Base-by-base conservation (phyloP, 2,797 vertebrate species). In the Sus cebifrons region DNA sequence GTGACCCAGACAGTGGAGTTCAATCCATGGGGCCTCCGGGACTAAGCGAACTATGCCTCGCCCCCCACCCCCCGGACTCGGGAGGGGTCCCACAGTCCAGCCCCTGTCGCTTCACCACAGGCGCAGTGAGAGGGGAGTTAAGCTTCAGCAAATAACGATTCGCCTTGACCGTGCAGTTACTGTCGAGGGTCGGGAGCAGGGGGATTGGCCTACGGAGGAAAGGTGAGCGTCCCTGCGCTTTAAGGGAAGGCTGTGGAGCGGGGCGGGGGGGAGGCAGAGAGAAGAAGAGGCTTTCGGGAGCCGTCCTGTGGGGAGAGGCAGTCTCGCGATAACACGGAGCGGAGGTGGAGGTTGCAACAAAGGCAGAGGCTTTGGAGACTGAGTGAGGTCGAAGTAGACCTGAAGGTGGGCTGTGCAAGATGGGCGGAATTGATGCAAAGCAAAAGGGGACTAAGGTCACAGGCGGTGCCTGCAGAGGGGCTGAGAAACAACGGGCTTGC, bases 41-140 rank as follows among this genome's bases (percentile, higher is more conserved):
- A 77, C 17, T 81, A 91, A 89, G 88, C 75, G 83, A 91, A 90
- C 79, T 62, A 75, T 67, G 16, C 29, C 20, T 81, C 73, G 81
- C 82, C 49, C 75, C 75, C 86, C 82, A 54, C 75, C 75, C 86
- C 65, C 20, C 58, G 73, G 52, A 86, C 16, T 74, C 44, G 62
- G 23, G 79, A 87, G 25, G 81, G 68, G 90, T 88, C 90, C 96
- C 64, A 91, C 70, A 73, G 65, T 77, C 36, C 8, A 70, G 58
- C 65, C 15, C 84, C 49, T n/a, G 4, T 65, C 16, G 92, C 62
- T 73, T 85, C 44, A 93, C 62, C 74, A 60, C 62, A 93, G 85
- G 67, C 91, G 40, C 32, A 91, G 58, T 44, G 58, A 87, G 44
- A 82, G 3, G 21, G 14, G 7, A 62, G 40, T 32, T 11, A 18